phyloP scores from a whole-genome alignment of 2,797 vertebrate genomes.

The Pseudomugil tenellus region DNA sequence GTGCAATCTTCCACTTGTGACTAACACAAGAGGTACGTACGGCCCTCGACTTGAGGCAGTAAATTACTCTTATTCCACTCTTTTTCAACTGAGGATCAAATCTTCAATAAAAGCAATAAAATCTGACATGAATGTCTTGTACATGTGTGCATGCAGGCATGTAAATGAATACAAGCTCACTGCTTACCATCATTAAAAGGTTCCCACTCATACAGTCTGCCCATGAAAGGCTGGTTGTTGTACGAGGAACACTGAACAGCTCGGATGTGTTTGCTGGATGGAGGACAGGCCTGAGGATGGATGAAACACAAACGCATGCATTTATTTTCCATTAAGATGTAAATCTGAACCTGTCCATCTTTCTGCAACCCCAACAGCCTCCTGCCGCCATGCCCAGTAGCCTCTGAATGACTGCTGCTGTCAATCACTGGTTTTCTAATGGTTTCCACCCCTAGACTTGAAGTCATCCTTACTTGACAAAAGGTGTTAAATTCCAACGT shows the following conservation, averaged over 20 bases:
- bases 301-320: constrained; percentile 39
- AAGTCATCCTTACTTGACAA: constrained; percentile 17
- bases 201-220: constrained; percentile 94
- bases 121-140: neutral
- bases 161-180: neutral
- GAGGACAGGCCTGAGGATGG: constrained; percentile 83
- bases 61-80: neutral
- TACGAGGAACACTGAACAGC: constrained; percentile 92
- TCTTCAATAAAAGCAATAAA: neutral
- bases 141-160: neutral
- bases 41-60: no score
- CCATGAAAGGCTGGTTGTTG: constrained; percentile 96
- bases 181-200: constrained; percentile 92
- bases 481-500: constrained; percentile 43
- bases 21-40: neutral
- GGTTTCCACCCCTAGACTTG: constrained; percentile 18
- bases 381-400: constrained; percentile 13
- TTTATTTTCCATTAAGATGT: constrained; percentile 36
- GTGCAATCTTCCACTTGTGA: neutral
- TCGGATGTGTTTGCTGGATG: constrained; percentile 88
- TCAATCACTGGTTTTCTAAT: constrained; percentile 25
- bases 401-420: constrained; percentile 22
- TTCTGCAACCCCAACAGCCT: constrained; percentile 12
- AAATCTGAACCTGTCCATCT: constrained; percentile 15
- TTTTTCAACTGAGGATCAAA: neutral